Conservation (phyloP, 2,888 invertebrate species). For the Caenorhabditis doughertyi region DNA sequence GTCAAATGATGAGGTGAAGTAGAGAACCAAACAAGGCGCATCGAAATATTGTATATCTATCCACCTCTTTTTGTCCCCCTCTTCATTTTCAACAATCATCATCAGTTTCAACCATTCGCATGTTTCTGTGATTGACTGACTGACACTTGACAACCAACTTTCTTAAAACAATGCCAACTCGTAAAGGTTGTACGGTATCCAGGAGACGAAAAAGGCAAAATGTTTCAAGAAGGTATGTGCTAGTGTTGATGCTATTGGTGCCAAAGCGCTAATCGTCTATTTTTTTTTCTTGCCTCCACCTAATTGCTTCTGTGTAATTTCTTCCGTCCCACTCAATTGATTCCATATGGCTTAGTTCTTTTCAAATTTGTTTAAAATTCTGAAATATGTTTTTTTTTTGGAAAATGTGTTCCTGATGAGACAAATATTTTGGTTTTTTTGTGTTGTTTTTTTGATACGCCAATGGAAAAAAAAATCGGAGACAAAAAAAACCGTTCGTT, state of each 20-base stretch:
- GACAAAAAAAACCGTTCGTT: slow-evolving; percentile 26
- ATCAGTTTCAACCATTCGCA: slow-evolving; percentile 15
- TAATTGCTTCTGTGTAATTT: slow-evolving; percentile 62
- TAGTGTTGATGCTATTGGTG: not conserved
- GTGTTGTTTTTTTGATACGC: not conserved
- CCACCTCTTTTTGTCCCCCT: slow-evolving; percentile 18
- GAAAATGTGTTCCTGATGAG: not conserved
- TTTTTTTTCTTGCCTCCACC: slow-evolving; percentile 13
- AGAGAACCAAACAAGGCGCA: slow-evolving; percentile 48
- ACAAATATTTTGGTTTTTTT: not conserved
- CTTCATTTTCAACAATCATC: slow-evolving; percentile 31
- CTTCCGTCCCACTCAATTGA: slow-evolving; percentile 60
- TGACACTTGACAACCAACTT: not conserved
- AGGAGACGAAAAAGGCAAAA: slow-evolving; percentile 38
- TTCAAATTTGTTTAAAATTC: slow-evolving; percentile 8
- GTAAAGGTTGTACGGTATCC: slow-evolving; percentile 40
- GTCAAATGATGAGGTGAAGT: slow-evolving; percentile 27
- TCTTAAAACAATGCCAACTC: slow-evolving; percentile 33
- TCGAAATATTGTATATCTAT: slow-evolving; percentile 58
- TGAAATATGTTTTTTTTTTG: slow-evolving; percentile 1
- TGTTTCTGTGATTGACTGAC: slow-evolving; percentile 16
- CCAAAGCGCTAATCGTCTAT: slow-evolving; percentile 17
- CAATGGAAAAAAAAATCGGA: not conserved
- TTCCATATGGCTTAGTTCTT: slow-evolving; percentile 56
- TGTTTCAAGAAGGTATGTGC: slow-evolving; percentile 44